A percentile compares a stretch with the other conserved stretches of the same genome.
Evolutionary conservation across 2,888 invertebrate species (phyloP).

Genomic region (Harpalus rubripes): DNA sequence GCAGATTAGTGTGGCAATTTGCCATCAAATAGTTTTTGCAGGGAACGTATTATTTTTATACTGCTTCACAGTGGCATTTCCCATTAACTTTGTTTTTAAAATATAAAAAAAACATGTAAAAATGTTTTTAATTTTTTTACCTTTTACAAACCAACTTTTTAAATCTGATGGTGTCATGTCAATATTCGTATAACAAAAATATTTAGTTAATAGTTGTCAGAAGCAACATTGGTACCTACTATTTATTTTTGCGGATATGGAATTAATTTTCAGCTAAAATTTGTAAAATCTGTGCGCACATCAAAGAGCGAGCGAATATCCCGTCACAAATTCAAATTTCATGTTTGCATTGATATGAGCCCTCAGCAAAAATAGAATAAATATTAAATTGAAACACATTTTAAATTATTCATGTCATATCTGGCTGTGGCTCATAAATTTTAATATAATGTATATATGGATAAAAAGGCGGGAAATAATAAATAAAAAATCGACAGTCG

Average conservation of each 20-base stretch:
- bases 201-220: too few species aligned
- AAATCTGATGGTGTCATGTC: too few species aligned
- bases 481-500: conserved; percentile 22
- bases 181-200: too few species aligned
- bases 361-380: conserved; percentile 25
- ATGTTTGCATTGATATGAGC: conserved; percentile 11
- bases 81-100: too few species aligned
- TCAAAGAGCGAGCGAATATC: conserved; percentile 5
- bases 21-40: too few species aligned
- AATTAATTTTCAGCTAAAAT: neutral
- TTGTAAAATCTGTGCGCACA: neutral
- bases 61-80: too few species aligned
- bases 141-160: too few species aligned
- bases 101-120: too few species aligned
- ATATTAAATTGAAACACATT: conserved; percentile 36
- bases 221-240: too few species aligned
- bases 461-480: conserved; percentile 10
- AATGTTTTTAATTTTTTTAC: too few species aligned
- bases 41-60: too few species aligned
- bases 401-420: conserved; percentile 40
- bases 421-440: conserved; percentile 13
- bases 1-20: too few species aligned
- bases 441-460: conserved; percentile 26
- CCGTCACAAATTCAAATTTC: conserved; percentile 23
- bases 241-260: neutral